Evolutionary conservation across 2,113 vertebrate species (phyloP), one percentile per base, ranked within the genome.

Genomic region (Craseonycteris thonglongyai): DNA sequence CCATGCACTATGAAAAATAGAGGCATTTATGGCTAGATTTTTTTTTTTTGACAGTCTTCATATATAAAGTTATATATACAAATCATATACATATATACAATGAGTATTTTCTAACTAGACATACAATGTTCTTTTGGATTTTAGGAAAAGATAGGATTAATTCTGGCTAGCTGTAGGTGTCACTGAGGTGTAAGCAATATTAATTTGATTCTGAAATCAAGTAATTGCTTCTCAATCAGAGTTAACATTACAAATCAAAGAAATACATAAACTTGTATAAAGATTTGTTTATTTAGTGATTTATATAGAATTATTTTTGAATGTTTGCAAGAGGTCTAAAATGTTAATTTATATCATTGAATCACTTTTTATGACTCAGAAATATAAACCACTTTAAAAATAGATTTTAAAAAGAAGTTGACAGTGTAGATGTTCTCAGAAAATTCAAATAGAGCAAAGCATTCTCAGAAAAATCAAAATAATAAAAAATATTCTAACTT

Each of bases 131-230:
- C 42, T 87, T 88, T 88, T 18, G 19, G 75, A 45, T 79, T 86
- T 92, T n/a, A 58, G 54, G 71, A 59, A 84, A 86, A 69, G 30
- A 26, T 40, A 79, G 16, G 33, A 47, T 69, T 87, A 75, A 5
- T 72, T 80, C 56, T 91, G 74, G 5, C 33, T 66, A 38, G 35
- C 33, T 93, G 24, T 68, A 21, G 38, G 21, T 72, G 7, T 82
- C 26, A 26, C 68, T 81, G 68, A 76, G 38, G 26, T 69, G 33
- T 81, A 21, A 51, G 80, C 58, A 74, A 54, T 74, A 51, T 80
- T 93, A 68, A 45, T 81, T 86, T 58, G 49, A 86, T 86, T 85
- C 66, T 68, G 35, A 93, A 86, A 58, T 80, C 65, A 90, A 86
- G 30, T 38, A 58, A 40, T 42, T 74, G 8, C n/a, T 80, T 85